Percentiles rank a stretch among this genome's conserved stretches.
These are phyloP conservation scores for Pituophis catenifer DNA, from an alignment of 2,113 vertebrate species.

Conservation along the genomic window DNA sequence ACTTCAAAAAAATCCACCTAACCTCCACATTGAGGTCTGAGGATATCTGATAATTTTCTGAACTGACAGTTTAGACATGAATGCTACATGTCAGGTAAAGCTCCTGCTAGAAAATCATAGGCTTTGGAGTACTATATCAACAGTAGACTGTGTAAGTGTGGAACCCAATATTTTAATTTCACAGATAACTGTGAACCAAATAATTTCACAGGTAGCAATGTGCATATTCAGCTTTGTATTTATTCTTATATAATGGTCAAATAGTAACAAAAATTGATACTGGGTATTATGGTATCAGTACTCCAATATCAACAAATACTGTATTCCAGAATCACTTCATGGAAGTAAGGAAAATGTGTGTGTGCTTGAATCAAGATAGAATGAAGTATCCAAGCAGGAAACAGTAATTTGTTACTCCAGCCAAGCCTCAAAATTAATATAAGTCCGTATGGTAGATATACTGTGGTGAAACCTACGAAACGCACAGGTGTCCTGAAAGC, in stretches of 20 bases:
- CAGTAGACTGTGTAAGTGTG: not conserved
- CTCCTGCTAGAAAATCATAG: not conserved
- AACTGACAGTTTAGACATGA: not conserved
- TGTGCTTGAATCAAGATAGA: not conserved
- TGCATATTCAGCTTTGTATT: not conserved
- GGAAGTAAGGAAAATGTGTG: not conserved
- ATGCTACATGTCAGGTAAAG: not conserved
- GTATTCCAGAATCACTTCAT: not conserved
- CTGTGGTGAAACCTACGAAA: not conserved
- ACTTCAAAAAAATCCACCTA: not conserved
- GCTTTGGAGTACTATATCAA: not conserved
- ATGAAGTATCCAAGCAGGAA: conserved; percentile 1
- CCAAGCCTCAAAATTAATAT: not conserved
- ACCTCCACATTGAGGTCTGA: not conserved
- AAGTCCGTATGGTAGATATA: not conserved
- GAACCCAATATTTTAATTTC: not conserved
- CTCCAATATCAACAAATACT: not conserved
- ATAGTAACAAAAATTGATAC: not conserved
- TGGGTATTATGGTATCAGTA: not conserved
- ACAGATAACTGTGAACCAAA: not conserved
- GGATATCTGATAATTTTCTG: not conserved
- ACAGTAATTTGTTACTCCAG: not conserved
- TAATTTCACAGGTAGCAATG: not conserved
- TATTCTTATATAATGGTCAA: not conserved
- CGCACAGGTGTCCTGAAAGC: not conserved